Evolutionary conservation across 92 coral and sea anemone genomes (phyloP), one percentile per base, ranked within the genome.

Genomic region (Plumapathes pennacea): DNA sequence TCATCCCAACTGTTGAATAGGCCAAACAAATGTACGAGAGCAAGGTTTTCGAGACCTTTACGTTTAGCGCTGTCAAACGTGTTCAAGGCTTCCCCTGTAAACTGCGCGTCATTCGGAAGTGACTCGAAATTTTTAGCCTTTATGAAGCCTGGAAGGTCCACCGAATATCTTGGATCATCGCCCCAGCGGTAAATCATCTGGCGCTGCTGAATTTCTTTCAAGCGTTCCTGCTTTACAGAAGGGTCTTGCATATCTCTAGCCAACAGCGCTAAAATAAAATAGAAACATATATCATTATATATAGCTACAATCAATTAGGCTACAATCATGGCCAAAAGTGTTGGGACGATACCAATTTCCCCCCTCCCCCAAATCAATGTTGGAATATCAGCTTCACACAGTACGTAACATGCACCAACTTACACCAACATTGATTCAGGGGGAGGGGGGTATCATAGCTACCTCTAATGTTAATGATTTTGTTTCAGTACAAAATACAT

Each of bases 161-260:
- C n/a, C 1, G 39, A n/a, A 24, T 4, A 57, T 6, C 5, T 4
- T 4, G 70, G 71, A 13, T 80, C 76, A 46, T 63, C 64, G 14
- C 82, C 86, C 92, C 92, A 85, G 38, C 57, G 83, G 30, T 73
- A 85, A 4, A 50, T 32, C 26, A 60, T 46, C 48, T 74, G 71
- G 1, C 92, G 57, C 43, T 58, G 83, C 51, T 85, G 78, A 26
- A 79, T 43, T 48, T 85, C 92, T 6, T 59, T 42, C 28, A 55
- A 54, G 6, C 92, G 81, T 43, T 85, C 79, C 40, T 74, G 77
- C 45, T 70, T 60, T 13, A 85, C 67, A 3, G 64, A 50, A 1
- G 72, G 75, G 34, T 77, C 86, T 18, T 80, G 74, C 31, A 61
- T 76, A 36, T 76, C 54, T 50, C 71, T 80, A 25, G 54, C 53